Percentiles rank a stretch among this genome's conserved stretches.
Conservation (phyloP, 2,888 invertebrate species). For the Aspidiotus rigidus region DNA sequence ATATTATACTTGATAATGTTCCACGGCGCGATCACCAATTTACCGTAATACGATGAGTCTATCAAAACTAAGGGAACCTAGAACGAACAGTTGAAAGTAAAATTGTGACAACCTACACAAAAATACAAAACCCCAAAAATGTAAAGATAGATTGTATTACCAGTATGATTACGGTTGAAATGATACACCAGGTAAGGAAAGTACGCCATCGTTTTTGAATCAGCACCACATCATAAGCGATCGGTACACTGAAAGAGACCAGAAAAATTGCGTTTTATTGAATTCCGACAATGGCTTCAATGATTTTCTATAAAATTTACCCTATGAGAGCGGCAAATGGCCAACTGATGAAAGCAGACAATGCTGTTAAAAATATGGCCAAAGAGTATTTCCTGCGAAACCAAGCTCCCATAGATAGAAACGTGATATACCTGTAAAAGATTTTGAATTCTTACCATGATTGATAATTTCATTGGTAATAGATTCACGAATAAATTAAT, state of each 20-base stretch:
- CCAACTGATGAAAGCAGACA: constrained; percentile 79
- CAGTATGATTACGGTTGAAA: constrained; percentile 61
- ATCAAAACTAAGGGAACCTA: constrained; percentile 43
- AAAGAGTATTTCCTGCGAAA: constrained; percentile 68
- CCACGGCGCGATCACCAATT: constrained; percentile 75
- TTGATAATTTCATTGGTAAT: background rate
- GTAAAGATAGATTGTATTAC: constrained; percentile 41
- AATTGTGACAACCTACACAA: background rate
- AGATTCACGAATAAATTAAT: background rate
- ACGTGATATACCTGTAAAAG: constrained; percentile 56
- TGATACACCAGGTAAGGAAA: constrained; percentile 67
- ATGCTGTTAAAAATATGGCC: constrained; percentile 73
- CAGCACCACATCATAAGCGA: constrained; percentile 74
- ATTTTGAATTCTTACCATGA: background rate
- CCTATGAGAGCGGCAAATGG: constrained; percentile 94
- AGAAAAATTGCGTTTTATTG: too few species aligned
- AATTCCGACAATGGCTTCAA: too few species aligned
- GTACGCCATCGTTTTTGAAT: constrained; percentile 54
- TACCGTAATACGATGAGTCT: constrained; percentile 84
- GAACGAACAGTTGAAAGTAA: background rate
- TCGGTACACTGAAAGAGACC: constrained; percentile 52
- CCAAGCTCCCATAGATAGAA: constrained; percentile 81
- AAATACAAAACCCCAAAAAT: background rate
- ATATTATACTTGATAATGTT: constrained; percentile 94
- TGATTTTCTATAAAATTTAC: constrained; percentile 40